These are phyloP conservation scores for Chiridota heheva DNA, from an alignment of 35 echinoderm and acorn worm species.

Conservation along the genomic window DNA sequence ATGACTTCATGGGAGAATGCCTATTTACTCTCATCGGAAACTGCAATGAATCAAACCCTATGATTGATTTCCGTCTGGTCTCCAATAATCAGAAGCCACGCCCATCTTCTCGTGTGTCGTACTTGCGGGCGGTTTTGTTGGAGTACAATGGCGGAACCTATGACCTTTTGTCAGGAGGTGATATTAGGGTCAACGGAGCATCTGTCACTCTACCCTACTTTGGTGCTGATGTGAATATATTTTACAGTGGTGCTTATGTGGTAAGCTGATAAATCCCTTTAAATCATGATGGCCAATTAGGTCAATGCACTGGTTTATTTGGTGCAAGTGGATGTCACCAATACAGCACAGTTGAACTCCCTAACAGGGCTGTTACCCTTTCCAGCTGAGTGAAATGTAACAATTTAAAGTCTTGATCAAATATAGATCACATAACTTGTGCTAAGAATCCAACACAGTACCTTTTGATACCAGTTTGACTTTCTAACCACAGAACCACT, in stretches of 20 bases:
- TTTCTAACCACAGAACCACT: no score
- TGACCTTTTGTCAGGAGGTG: constrained; percentile 35
- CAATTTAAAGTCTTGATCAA: no score
- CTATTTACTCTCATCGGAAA: constrained; percentile 51
- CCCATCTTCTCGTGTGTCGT: constrained; percentile 38
- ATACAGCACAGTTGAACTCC: no score
- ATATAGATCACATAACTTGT: no score
- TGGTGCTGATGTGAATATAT: constrained; percentile 44
- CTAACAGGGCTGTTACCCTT: no score
- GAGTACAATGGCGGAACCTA: constrained; percentile 45
- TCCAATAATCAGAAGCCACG: constrained; percentile 33
- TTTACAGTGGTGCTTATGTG: constrained; percentile 54
- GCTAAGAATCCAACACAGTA: no score
- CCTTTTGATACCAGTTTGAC: no score
- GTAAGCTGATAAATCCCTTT: constrained; percentile 69
- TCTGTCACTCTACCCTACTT: constrained; percentile 29
- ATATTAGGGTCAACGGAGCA: constrained; percentile 59
- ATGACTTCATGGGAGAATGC: constrained; percentile 70
- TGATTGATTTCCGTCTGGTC: constrained; percentile 30
- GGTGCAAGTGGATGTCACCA: background rate
- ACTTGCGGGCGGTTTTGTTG: constrained; percentile 29
- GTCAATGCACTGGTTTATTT: background rate
- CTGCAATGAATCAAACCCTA: constrained; percentile 4
- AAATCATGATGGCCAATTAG: no score
- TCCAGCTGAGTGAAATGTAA: no score